Evolutionary conservation across 2,888 invertebrate genomes (phyloP).

Genomic region (Amphipoea lucens): DNA sequence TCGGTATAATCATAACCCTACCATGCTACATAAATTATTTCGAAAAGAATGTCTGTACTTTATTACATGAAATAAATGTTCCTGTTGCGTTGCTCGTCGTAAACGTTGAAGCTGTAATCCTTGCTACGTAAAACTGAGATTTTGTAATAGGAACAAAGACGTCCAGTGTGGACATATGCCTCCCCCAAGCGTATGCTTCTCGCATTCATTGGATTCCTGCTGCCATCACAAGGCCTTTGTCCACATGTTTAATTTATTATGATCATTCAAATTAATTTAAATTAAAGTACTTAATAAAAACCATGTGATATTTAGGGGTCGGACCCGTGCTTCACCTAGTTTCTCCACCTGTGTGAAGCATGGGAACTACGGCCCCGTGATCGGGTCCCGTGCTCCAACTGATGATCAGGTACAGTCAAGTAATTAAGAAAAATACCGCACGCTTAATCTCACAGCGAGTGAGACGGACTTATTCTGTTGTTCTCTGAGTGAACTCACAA

Average conservation of each 20-base stretch:
- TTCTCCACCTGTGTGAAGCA: no score
- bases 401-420: no score
- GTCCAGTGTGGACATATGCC: not conserved
- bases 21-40: slow-evolving; percentile 57
- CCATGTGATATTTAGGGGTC: not conserved
- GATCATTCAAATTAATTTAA: not conserved
- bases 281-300: not conserved
- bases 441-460: no score
- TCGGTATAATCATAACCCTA: slow-evolving; percentile 48
- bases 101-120: slow-evolving; percentile 24
- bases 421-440: no score
- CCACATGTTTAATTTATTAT: not conserved
- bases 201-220: not conserved
- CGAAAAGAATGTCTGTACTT: slow-evolving; percentile 58
- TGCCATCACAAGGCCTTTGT: not conserved
- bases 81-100: slow-evolving; percentile 32
- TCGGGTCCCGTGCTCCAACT: no score
- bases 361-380: no score
- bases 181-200: not conserved
- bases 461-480: not conserved
- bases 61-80: slow-evolving; percentile 52
- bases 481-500: not conserved
- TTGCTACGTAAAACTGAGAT: slow-evolving; percentile 5
- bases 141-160: slow-evolving; percentile 1
- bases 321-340: no score